These are phyloP conservation scores for Eonycteris spelaea DNA, from an alignment of 2,113 vertebrate species.

Conservation along the genomic window DNA sequence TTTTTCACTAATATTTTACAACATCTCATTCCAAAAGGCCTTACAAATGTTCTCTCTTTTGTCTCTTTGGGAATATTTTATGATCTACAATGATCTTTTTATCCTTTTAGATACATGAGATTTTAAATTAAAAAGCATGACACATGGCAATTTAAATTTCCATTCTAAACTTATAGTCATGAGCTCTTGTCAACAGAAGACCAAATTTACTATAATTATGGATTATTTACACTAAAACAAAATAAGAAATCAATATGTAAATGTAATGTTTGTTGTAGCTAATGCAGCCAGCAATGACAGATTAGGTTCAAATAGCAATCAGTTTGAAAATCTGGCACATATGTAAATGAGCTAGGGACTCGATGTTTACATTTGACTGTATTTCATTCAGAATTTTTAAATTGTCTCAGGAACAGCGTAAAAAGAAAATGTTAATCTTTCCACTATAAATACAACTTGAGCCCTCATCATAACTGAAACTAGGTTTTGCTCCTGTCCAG, in stretches of 20 bases:
- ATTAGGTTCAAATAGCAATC: constrained; percentile 89
- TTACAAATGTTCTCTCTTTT: constrained; percentile 39
- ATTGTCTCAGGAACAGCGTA: constrained; percentile 83
- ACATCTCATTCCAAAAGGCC: constrained; percentile 21
- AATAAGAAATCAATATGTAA: constrained; percentile 99
- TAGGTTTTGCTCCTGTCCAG: constrained; percentile 79
- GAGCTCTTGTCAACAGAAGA: constrained; percentile 98
- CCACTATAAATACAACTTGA: constrained; percentile 71
- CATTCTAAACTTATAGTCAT: constrained; percentile 96
- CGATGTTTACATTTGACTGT: constrained; percentile 85
- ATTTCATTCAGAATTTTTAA: constrained; percentile 86
- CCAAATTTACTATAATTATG: constrained; percentile 99
- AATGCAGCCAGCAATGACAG: constrained; percentile 90
- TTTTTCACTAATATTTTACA: constrained; percentile 26
- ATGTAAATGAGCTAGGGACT: constrained; percentile 85
- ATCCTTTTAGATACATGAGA: constrained; percentile 60
- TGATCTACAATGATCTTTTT: constrained; percentile 57
- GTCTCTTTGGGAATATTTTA: constrained; percentile 50
- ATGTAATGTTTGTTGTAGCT: constrained; percentile 99
- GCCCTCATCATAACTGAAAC: constrained; percentile 80
- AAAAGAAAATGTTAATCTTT: constrained; percentile 85
- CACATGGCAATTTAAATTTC: constrained; percentile 96
- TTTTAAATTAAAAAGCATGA: constrained; percentile 91
- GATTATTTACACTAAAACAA: constrained; percentile 99
- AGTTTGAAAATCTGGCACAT: constrained; percentile 86